Evolutionary conservation across 2,888 invertebrate genomes (phyloP).

Genomic region (Epicampocera succincta): DNA sequence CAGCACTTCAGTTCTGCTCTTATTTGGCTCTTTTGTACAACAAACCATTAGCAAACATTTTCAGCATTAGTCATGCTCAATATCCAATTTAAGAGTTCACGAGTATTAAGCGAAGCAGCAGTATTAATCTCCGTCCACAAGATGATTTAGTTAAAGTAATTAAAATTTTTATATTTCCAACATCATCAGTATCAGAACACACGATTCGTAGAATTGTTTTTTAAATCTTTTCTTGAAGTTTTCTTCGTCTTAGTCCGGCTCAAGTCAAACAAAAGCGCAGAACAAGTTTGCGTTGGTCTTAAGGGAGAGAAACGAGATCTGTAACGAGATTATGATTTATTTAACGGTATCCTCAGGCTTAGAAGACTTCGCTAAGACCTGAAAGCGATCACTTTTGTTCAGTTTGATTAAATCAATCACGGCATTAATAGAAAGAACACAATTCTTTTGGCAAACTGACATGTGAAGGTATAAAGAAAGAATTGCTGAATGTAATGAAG

Average conservation of each 20-base stretch:
- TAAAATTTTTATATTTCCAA: conserved; percentile 75
- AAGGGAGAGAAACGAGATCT: not conserved
- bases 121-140: conserved; percentile 57
- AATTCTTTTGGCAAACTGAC: too few species aligned
- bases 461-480: too few species aligned
- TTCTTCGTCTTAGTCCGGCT: not conserved
- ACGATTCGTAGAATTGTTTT: conserved; percentile 62
- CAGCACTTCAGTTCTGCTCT: conserved; percentile 53
- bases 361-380: conserved; percentile 32
- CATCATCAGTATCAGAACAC: conserved; percentile 58
- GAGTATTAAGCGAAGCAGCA: not conserved
- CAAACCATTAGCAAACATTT: conserved; percentile 81
- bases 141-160: conserved; percentile 80
- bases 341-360: conserved; percentile 15
- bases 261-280: not conserved
- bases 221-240: conserved; percentile 42
- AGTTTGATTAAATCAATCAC: conserved; percentile 29
- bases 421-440: too few species aligned
- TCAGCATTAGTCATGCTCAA: conserved; percentile 81
- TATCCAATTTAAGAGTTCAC: conserved; percentile 55
- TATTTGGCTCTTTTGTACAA: conserved; percentile 78
- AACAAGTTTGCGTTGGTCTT: conserved; percentile 22
- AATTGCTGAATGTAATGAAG: too few species aligned
- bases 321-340: conserved; percentile 26
- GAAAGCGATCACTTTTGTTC: conserved; percentile 30